Percentiles rank a stretch among this genome's conserved stretches.
Conservation (phyloP, 92 coral and sea anemone species). For the Muricea muricata region DNA sequence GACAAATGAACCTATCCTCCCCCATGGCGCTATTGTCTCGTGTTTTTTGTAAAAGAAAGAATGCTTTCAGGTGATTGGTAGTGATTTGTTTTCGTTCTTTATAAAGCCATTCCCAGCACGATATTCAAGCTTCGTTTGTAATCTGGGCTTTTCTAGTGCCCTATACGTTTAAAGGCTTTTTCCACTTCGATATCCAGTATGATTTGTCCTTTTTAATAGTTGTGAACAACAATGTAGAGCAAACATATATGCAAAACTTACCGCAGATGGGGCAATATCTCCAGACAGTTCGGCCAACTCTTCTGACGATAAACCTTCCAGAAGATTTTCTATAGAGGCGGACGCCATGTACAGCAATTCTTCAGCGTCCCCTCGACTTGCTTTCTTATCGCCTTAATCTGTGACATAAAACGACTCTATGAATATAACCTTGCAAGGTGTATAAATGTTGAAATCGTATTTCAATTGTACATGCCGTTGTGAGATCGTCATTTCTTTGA, state of each 20-base stretch:
- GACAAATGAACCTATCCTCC: neutral
- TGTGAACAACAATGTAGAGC: neutral
- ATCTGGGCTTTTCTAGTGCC: too few species aligned
- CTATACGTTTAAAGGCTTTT: too few species aligned
- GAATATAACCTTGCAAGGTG: too few species aligned
- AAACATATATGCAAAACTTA: neutral
- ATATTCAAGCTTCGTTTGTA: too few species aligned
- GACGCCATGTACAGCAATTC: neutral
- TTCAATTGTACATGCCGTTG: too few species aligned
- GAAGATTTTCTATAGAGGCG: slow-evolving; percentile 2
- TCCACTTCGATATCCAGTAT: too few species aligned
- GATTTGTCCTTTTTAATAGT: neutral
- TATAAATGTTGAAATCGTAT: too few species aligned
- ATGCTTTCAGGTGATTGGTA: neutral
- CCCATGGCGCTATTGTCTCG: neutral
- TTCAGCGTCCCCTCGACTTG: neutral
- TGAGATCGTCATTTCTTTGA: too few species aligned
- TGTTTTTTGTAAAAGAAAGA: too few species aligned
- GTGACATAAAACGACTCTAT: too few species aligned
- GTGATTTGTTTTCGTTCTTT: too few species aligned
- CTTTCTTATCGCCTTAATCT: neutral
- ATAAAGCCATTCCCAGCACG: too few species aligned
- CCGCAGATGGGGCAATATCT: slow-evolving; percentile 25
- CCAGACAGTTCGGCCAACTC: slow-evolving; percentile 12
- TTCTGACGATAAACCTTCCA: slow-evolving; percentile 21